Conservation (phyloP, 2,797 vertebrate genomes). For the Neoniphon sammara region DNA sequence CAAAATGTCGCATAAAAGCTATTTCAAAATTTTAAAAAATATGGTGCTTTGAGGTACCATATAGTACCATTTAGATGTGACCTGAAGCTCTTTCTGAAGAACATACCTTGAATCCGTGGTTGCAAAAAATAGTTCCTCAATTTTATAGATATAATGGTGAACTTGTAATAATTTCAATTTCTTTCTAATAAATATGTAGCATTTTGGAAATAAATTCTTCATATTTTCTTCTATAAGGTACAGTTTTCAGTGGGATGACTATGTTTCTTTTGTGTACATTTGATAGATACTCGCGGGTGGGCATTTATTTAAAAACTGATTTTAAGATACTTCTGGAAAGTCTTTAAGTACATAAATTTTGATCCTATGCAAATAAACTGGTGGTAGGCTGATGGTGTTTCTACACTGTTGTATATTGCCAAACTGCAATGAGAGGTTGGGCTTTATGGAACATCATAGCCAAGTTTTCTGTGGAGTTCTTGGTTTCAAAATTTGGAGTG, state of each 20-base stretch:
- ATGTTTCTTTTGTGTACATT: constrained; percentile 44
- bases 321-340: not conserved
- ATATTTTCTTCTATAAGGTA: constrained; percentile 59
- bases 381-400: too few species aligned
- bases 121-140: not conserved
- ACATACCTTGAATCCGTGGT: not conserved
- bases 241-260: constrained; percentile 46
- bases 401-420: too few species aligned
- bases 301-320: not conserved
- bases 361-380: too few species aligned
- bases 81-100: not conserved
- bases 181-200: too few species aligned
- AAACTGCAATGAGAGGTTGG: too few species aligned
- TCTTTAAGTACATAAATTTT: not conserved
- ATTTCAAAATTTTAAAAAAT: too few species aligned
- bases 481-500: too few species aligned
- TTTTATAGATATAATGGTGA: not conserved
- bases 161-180: not conserved
- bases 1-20: constrained; percentile 18
- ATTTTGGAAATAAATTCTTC: constrained; percentile 6
- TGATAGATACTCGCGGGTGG: constrained; percentile 31
- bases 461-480: too few species aligned
- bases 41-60: too few species aligned
- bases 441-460: too few species aligned
- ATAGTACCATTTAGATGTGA: too few species aligned